phyloP scores from a whole-genome alignment of 2,888 invertebrate species.

The Chromoteleia sp. region DNA sequence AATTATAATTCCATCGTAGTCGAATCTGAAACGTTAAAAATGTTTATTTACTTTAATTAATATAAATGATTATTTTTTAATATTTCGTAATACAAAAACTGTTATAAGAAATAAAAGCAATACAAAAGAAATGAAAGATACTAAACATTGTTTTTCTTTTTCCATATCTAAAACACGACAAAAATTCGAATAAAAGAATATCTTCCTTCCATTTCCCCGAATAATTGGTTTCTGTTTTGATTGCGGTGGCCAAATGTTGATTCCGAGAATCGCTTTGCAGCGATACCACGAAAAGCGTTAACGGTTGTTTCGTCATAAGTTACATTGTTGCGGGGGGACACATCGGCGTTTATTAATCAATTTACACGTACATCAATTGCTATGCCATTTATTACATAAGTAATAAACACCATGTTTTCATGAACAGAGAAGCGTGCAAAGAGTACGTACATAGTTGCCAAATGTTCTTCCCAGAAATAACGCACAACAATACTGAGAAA shows the following conservation, averaged over 20 bases:
- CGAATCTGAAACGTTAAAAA: too few relatives aligned
- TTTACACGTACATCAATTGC: slow-evolving; percentile 3
- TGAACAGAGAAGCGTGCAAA: slow-evolving; percentile 1
- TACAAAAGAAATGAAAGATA: too few relatives aligned
- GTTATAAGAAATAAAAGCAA: too few relatives aligned
- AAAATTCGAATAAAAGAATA: background rate
- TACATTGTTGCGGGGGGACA: slow-evolving; percentile 15
- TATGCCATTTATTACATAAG: slow-evolving; percentile 24
- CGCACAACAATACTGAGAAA: slow-evolving; percentile 42
- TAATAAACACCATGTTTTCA: slow-evolving; percentile 2
- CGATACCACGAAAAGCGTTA: slow-evolving; percentile 19
- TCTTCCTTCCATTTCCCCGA: background rate
- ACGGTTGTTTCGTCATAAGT: slow-evolving; percentile 26
- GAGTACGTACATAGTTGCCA: slow-evolving; percentile 28
- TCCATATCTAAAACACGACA: too few relatives aligned
- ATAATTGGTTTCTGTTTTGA: slow-evolving; percentile 9
- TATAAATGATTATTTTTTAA: too few relatives aligned
- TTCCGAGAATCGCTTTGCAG: background rate
- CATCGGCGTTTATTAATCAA: slow-evolving; percentile 22
- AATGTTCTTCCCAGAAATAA: slow-evolving; percentile 42
- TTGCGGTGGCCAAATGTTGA: slow-evolving; percentile 3
- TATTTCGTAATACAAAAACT: too few relatives aligned
- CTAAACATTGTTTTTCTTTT: too few relatives aligned
- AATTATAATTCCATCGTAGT: too few relatives aligned
- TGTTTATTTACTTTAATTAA: too few relatives aligned